These are phyloP conservation scores for Yponomeuta cagnagella DNA, from an alignment of 2,888 invertebrate genomes.

Conservation along the genomic window DNA sequence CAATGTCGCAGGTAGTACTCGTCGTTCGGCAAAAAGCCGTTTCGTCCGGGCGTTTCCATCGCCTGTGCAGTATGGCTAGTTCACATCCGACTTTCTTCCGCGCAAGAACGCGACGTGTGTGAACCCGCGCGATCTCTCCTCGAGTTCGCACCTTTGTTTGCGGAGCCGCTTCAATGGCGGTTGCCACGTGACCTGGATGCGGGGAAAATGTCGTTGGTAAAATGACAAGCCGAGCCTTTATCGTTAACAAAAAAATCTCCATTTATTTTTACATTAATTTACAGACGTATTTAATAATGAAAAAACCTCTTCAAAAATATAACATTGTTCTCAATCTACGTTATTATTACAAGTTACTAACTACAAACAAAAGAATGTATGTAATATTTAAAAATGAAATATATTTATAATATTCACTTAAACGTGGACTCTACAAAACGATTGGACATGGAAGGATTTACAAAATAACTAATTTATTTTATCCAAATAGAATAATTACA, in stretches of 20 bases:
- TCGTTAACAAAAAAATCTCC: constrained; percentile 71
- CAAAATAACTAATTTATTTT: constrained; percentile 26
- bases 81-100: constrained; percentile 74
- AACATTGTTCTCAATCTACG: constrained; percentile 56
- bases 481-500: constrained; percentile 42
- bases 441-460: constrained; percentile 41
- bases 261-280: constrained; percentile 74
- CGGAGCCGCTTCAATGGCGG: constrained; percentile 26
- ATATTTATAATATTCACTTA: constrained; percentile 21
- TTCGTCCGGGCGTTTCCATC: constrained; percentile 32
- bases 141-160: constrained; percentile 61
- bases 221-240: constrained; percentile 21
- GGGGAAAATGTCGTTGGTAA: constrained; percentile 5
- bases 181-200: constrained; percentile 28
- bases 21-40: constrained; percentile 48
- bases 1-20: constrained; percentile 4
- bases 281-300: constrained; percentile 57
- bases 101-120: constrained; percentile 27
- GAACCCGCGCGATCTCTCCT: constrained; percentile 40
- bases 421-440: constrained; percentile 17
- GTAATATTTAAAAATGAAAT: not conserved
- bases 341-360: constrained; percentile 30
- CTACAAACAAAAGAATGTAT: not conserved
- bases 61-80: constrained; percentile 59
- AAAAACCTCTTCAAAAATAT: constrained; percentile 58